Base-by-base conservation (phyloP, 1,140 invertebrate genomes). In the Leptinotarsa lineolata region DNA sequence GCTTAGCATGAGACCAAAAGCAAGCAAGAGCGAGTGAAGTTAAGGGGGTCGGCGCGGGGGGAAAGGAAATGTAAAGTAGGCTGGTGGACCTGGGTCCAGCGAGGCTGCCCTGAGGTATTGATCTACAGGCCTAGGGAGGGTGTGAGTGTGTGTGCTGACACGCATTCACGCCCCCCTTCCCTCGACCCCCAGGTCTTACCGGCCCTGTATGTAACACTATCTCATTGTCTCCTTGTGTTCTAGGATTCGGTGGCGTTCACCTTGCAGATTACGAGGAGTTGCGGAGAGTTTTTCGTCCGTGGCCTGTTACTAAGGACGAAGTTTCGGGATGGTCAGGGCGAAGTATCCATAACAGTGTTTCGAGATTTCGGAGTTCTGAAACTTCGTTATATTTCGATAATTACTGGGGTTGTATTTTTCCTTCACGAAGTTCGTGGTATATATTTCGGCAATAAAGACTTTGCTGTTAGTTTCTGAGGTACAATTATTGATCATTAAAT, bases 51-150 rank as follows among this genome's bases (percentile, higher is more conserved):
- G 68, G 74, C 58, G 78, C 68, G 76, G 76, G 70, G 74, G 74
- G 77, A 74, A 78, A 78, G 80, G 77, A 78, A 82, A 82, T 83
- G 82, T 83, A 83, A 83, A 83, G 82, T 83, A 83, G 82, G 82
- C 81, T 83, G 81, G 80, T 81, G 80, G 82, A 82, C 80, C 82
- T 81, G 80, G 81, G 82, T 83, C 81, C 82, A 78, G 81, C 80
- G 75, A 75, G 72, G 81, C 82, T 83, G 82, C 82, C 82, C 82
- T 79, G 78, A 83, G 82, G 82, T 83, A 83, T 83, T 83, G 82
- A 83, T 83, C 82, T 83, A 77, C 76, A 79, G 80, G 79, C 78
- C 77, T 79, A 81, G 79, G 79, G 64, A 70, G 66, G 61, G 74
- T 22, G 72, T 70, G 76, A 44, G 74, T 71, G 79, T 70, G 76